Evolutionary conservation across 2,888 invertebrate genomes (phyloP), one percentile per base, ranked within the genome.

Genomic region (Drosophila kambysellisi): DNA sequence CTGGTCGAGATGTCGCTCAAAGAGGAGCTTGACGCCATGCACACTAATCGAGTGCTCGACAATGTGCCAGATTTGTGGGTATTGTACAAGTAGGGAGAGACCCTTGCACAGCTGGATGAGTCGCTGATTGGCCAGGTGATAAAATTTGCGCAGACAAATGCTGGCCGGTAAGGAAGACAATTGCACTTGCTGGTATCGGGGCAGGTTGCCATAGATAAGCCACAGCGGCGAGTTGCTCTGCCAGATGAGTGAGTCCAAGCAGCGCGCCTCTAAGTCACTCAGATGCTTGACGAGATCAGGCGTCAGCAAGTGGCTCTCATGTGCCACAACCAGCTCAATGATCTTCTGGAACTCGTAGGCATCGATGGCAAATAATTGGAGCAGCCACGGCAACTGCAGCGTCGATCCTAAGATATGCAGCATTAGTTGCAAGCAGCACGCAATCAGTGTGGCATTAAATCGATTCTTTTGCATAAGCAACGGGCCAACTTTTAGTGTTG

Each of bases 101-200:
- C 66, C 41, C 30, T 51, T 58, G 50, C 87, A 89, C 3, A 87
- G 60, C 4, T 60, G 52, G 6, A 32, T 6, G 1, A 87, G 53
- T 0, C 90, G 73, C 30, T 72, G 52, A 25, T 72, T 64, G 25
- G 83, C 82, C 52, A 87, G 33, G 0, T 61, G 48, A n/a, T 87
- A 87, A 35, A 89, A 86, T 58, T 89, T 87, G 0, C 90, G 74
- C n/a, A 88, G 30, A 41, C 90, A 90, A 57, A 88, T 88, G 7
- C n/a, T 15, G 4, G 50, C 9, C 4, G 80, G 56, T 2, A 33
- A 39, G 0, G 30, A 25, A 15, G 17, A 17, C 6, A 15, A 20
- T 17, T 76, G 69, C 6, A 72, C 60, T 7, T 65, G 65, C n/a
- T 75, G 51, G 41, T 48, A 82, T 50, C 54, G 35, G 9, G 84